These are phyloP conservation scores for Marcusenius ussheri DNA, from an alignment of 2,113 vertebrate species.

Conservation along the genomic window DNA sequence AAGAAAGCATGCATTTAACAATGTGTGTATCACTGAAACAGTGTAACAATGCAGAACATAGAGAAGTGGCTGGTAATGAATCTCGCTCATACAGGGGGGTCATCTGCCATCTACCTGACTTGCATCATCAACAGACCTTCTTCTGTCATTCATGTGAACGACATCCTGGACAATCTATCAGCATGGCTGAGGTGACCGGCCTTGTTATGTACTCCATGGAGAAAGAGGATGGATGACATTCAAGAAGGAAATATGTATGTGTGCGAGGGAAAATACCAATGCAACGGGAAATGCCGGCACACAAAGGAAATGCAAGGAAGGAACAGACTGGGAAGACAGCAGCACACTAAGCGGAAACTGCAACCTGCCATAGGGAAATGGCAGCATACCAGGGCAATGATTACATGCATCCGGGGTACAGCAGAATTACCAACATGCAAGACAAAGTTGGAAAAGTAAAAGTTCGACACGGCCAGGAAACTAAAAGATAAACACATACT, in stretches of 20 bases:
- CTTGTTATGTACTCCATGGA: not conserved
- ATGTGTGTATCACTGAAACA: not conserved
- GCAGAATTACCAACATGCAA: not conserved
- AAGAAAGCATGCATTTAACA: not conserved
- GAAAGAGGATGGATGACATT: not conserved
- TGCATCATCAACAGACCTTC: not conserved
- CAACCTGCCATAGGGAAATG: not conserved
- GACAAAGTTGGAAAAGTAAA: not conserved
- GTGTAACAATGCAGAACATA: not conserved
- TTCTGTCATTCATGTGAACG: not conserved
- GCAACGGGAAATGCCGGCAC: not conserved
- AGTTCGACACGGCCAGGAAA: not conserved
- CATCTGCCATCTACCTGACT: not conserved
- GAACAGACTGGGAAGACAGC: not conserved
- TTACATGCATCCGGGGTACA: not conserved
- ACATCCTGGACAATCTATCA: not conserved
- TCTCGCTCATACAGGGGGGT: not conserved
- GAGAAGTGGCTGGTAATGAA: not conserved
- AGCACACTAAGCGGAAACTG: not conserved
- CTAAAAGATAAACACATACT: not conserved
- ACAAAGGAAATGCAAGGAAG: not conserved
- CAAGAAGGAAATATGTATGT: not conserved
- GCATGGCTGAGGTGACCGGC: not conserved
- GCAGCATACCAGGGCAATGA: not conserved
- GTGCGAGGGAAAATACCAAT: not conserved